A percentile compares a stretch with the other conserved stretches of the same genome.
phyloP scores from a whole-genome alignment of 2,888 invertebrate species.

The Pyrrhosoma nymphula region DNA sequence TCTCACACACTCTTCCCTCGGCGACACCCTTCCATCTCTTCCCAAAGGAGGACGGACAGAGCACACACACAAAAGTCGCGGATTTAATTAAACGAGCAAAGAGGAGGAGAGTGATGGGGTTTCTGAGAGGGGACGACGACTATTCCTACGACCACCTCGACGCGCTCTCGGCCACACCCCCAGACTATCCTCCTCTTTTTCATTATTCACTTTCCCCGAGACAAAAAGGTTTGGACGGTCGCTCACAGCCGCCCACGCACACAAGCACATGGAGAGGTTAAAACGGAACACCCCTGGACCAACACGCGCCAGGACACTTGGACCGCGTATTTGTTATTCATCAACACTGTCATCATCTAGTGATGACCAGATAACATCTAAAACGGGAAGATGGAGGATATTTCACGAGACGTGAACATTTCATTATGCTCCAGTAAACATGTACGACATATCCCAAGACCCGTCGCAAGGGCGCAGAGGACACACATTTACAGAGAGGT shows the following conservation, averaged over 20 bases:
- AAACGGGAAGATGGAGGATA: no score
- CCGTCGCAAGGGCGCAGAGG: no score
- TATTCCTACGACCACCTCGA: not conserved
- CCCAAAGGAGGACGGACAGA: not conserved
- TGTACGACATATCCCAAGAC: no score
- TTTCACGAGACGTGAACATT: no score
- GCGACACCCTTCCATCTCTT: not conserved
- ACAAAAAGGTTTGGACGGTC: not conserved
- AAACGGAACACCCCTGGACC: no score
- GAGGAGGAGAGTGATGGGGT: not conserved
- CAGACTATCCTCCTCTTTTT: not conserved
- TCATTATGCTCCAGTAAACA: no score
- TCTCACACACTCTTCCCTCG: not conserved
- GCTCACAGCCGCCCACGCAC: not conserved
- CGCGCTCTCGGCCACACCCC: not conserved
- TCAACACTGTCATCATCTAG: not conserved
- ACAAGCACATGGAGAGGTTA: no score
- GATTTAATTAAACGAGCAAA: conserved; percentile 27
- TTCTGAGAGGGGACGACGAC: not conserved
- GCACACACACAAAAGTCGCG: not conserved
- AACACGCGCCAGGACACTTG: not conserved
- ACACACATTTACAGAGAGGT: no score
- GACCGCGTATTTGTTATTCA: not conserved
- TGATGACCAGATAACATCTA: no score
- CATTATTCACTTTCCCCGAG: conserved; percentile 12